Conservation (phyloP, 1,140 invertebrate genomes). For the Cyphomyrmex costatus region DNA sequence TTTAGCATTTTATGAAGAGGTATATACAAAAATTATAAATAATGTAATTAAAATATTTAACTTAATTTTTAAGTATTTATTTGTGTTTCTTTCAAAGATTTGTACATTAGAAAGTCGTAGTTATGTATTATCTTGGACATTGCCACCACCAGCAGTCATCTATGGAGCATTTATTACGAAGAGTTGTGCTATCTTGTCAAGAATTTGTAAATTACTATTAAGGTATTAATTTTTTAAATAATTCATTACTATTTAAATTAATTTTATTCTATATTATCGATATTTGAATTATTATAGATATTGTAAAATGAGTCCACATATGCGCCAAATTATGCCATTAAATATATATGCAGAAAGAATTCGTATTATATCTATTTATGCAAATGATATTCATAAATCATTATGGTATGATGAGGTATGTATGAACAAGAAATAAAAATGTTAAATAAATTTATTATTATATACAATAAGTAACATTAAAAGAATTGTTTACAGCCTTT, state of each 20-base stretch:
- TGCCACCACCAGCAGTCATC: slow-evolving; percentile 80
- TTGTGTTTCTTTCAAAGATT: slow-evolving; percentile 56
- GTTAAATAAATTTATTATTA: background rate
- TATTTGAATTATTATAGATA: slow-evolving; percentile 65
- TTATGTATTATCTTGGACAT: slow-evolving; percentile 69
- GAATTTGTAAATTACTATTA: slow-evolving; percentile 79
- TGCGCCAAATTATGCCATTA: slow-evolving; percentile 44
- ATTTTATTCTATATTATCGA: slow-evolving; percentile 14
- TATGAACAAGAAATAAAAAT: slow-evolving; percentile 15
- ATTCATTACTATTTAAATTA: slow-evolving; percentile 27
- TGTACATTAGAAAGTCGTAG: slow-evolving; percentile 72
- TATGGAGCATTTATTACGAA: slow-evolving; percentile 79
- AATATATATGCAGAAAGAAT: slow-evolving; percentile 51
- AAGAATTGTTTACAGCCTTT: slow-evolving; percentile 66
- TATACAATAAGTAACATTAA: background rate
- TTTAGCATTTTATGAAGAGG: slow-evolving; percentile 82
- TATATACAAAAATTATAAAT: slow-evolving; percentile 42
- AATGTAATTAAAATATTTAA: background rate
- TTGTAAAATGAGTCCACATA: slow-evolving; percentile 52
- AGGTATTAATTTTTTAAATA: slow-evolving; percentile 67
- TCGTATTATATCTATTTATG: slow-evolving; percentile 69
- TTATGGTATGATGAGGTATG: slow-evolving; percentile 76
- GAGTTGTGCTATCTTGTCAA: slow-evolving; percentile 77
- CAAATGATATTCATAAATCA: slow-evolving; percentile 70
- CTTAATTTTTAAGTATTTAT: background rate